A percentile compares a stretch with the other conserved stretches of the same genome.
phyloP scores from a whole-genome alignment of 2,888 invertebrate genomes.

The Pseudococcus viburni region DNA sequence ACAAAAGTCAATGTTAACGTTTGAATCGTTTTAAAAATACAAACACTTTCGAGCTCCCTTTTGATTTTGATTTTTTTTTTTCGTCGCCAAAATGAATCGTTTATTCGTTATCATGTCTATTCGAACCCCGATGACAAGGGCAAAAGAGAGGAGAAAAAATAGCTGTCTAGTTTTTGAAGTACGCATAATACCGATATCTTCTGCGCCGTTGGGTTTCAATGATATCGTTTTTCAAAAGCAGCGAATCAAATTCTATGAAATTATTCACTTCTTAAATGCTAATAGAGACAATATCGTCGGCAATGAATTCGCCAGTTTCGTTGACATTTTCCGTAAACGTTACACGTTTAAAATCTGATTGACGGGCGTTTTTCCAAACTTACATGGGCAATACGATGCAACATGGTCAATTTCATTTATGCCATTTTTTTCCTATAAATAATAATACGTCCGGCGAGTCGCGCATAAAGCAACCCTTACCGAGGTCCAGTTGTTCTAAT shows the following conservation, averaged over 20 bases:
- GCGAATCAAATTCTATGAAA: conserved; percentile 26
- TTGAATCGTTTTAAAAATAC: conserved; percentile 24
- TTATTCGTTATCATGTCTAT: conserved; percentile 50
- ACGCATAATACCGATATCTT: conserved; percentile 57
- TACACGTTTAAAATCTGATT: background rate
- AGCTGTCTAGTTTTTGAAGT: conserved; percentile 60
- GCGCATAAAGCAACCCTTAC: conserved; percentile 37
- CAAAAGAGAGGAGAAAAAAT: conserved; percentile 27
- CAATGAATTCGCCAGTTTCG: conserved; percentile 17
- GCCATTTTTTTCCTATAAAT: conserved; percentile 22
- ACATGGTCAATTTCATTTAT: background rate
- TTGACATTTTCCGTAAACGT: conserved; percentile 52
- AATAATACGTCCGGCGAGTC: background rate
- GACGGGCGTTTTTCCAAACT: background rate
- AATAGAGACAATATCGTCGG: conserved; percentile 27
- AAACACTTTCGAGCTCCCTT: conserved; percentile 35
- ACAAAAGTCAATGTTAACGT: conserved; percentile 36
- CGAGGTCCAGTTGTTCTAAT: conserved; percentile 38
- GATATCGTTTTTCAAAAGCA: conserved; percentile 49
- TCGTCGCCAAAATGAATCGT: conserved; percentile 26
- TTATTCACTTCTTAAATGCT: conserved; percentile 42
- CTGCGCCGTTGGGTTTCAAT: conserved; percentile 60
- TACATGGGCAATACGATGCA: background rate
- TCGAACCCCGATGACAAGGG: conserved; percentile 24
- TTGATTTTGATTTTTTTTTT: conserved; percentile 16